These are phyloP conservation scores for Planiliza haematocheilus DNA, from an alignment of 2,113 vertebrate genomes.

Conservation along the genomic window DNA sequence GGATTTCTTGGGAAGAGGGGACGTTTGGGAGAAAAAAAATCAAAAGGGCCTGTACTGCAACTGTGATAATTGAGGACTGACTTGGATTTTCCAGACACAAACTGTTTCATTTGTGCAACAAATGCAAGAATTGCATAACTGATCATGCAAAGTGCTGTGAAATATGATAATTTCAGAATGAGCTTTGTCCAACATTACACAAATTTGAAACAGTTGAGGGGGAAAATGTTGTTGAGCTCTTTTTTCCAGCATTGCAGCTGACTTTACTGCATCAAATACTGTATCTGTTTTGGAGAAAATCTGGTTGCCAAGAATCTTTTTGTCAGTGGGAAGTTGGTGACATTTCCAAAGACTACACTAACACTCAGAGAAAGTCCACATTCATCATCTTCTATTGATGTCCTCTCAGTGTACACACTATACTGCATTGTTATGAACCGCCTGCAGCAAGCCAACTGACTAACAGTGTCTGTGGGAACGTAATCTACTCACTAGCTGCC, in stretches of 20 bases:
- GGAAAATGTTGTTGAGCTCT: not conserved
- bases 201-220: not conserved
- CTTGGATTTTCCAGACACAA: slow-evolving; percentile 18
- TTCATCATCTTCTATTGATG: not conserved
- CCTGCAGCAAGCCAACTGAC: too few species aligned
- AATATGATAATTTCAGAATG: not conserved
- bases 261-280: slow-evolving; percentile 8
- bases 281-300: slow-evolving; percentile 12
- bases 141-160: not conserved
- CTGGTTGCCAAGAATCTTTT: slow-evolving; percentile 15
- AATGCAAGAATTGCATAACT: not conserved
- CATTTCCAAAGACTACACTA: slow-evolving; percentile 32
- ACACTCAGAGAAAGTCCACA: too few species aligned
- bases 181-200: not conserved
- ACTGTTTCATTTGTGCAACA: slow-evolving; percentile 2
- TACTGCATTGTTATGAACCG: too few species aligned
- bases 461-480: too few species aligned
- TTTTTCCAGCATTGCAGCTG: slow-evolving; percentile 1
- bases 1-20: not conserved
- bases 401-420: not conserved
- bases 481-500: too few species aligned
- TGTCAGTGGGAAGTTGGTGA: slow-evolving; percentile 20
- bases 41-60: not conserved
- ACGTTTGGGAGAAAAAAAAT: not conserved
- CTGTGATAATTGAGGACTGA: slow-evolving; percentile 7